These are phyloP conservation scores for Cichladusa arquata DNA, from an alignment of 2,113 vertebrate genomes.

Conservation along the genomic window DNA sequence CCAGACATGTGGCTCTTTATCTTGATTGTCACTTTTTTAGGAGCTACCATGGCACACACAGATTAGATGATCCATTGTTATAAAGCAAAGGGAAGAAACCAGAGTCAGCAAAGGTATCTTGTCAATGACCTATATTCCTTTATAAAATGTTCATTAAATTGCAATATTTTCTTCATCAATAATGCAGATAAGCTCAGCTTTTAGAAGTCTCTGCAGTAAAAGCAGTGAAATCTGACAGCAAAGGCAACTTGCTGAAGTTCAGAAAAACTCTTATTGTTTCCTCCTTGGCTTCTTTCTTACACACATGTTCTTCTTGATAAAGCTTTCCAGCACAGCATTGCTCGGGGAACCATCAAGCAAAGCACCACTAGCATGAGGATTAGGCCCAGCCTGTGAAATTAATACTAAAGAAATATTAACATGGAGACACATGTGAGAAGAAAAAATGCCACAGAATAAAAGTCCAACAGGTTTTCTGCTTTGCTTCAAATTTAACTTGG, in stretches of 20 bases:
- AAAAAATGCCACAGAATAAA: background rate
- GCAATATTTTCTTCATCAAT: background rate
- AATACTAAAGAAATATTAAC: background rate
- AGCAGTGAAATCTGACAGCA: background rate
- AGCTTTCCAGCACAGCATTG: background rate
- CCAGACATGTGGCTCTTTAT: background rate
- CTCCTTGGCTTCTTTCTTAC: background rate
- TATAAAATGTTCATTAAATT: background rate
- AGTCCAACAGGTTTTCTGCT: background rate
- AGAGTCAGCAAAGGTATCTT: background rate
- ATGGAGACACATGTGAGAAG: background rate
- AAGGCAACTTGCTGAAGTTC: background rate
- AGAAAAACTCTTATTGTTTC: background rate
- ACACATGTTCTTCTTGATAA: background rate
- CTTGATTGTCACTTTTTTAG: background rate
- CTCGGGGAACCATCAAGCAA: background rate
- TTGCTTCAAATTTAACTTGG: background rate
- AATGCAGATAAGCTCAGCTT: background rate
- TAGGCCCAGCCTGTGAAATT: background rate
- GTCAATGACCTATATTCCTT: background rate
- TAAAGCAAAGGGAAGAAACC: background rate
- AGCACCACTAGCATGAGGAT: background rate
- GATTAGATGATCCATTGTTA: background rate
- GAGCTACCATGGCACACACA: background rate
- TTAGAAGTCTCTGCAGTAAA: background rate